Evolutionary conservation across 1,140 invertebrate species (phyloP), one percentile per base, ranked within the genome.

Genomic region (Pogonus chalceus): DNA sequence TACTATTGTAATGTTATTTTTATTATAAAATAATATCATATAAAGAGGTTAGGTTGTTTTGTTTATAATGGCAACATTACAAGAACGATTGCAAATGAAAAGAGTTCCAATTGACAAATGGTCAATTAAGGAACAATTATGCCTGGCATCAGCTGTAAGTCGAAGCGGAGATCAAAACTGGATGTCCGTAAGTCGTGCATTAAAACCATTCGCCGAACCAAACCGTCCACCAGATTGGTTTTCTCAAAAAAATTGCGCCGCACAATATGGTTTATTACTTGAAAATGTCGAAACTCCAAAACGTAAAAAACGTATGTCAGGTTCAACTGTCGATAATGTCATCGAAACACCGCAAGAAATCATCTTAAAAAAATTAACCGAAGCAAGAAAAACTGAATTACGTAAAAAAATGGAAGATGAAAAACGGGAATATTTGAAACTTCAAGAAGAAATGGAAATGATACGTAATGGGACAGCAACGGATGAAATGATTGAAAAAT

Each of bases 141-240:
- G 85, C 60, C 68, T 96, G 35, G 90, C 90, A 0, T 92, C 89
- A 1, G 85, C 90, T 20, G 92, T 96, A 0, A 72, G 85, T 1
- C 80, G 87, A 62, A 91, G 86, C 70, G 91, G 91, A 0, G 92
- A 96, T 69, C 91, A 94, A 70, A 96, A 95, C 68, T 96, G 92
- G 91, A 90, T 90, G 66, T 88, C 87, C 0, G 91, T 96, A 0
- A 91, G 90, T 26, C 74, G 91, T 58, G 84, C 75, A 54, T 76
- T 81, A 60, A 90, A 82, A 72, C 81, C 73, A 54, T 83, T 80
- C 62, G 79, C 81, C 0, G 89, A 93, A 61, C 77, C 80, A 51
- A 83, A 83, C 53, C 70, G 88, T 54, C 88, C 91, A 1, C 62
- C 75, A 0, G 92, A 96, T 68, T 96, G 90, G 88, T 95, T 92